Evolutionary conservation across 2,888 invertebrate genomes (phyloP).

Genomic region (Coenonympha glycerion): DNA sequence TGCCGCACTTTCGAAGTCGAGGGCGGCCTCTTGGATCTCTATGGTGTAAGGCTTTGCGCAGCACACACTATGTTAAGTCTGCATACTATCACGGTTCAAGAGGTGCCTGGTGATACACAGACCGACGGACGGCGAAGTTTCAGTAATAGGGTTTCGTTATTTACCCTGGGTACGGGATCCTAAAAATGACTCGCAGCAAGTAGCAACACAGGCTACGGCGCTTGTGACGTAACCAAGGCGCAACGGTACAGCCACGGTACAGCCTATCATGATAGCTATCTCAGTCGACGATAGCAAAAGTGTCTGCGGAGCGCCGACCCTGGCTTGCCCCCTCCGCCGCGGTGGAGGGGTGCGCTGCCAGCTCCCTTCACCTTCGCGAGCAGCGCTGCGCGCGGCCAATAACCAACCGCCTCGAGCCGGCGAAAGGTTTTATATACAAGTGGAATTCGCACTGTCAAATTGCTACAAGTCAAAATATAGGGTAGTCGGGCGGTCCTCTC

Average conservation of each 20-base stretch:
- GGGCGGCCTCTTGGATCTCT: no score
- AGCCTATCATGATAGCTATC: slow-evolving; percentile 57
- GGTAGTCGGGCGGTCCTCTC: slow-evolving; percentile 74
- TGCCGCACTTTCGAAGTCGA: no score
- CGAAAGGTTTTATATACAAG: slow-evolving; percentile 80
- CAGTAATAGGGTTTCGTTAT: no score
- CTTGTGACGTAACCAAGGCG: slow-evolving; percentile 47
- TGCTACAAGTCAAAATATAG: slow-evolving; percentile 79
- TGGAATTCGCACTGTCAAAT: slow-evolving; percentile 76
- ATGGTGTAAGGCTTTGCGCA: no score
- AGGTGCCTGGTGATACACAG: no score
- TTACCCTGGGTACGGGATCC: no score
- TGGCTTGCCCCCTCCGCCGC: slow-evolving; percentile 59
- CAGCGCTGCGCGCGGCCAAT: slow-evolving; percentile 56
- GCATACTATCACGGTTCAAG: no score
- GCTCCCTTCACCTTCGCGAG: slow-evolving; percentile 52
- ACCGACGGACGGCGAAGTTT: no score
- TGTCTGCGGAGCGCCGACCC: slow-evolving; percentile 73
- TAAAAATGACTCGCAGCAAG: neutral
- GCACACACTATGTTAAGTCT: no score
- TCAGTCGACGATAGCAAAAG: slow-evolving; percentile 69
- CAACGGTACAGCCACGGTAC: slow-evolving; percentile 50
- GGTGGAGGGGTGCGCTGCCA: slow-evolving; percentile 68
- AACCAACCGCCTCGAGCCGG: slow-evolving; percentile 69
- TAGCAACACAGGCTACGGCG: no score